Evolutionary conservation across 1,140 invertebrate genomes (phyloP).

Genomic region (Brachionus rubens): DNA sequence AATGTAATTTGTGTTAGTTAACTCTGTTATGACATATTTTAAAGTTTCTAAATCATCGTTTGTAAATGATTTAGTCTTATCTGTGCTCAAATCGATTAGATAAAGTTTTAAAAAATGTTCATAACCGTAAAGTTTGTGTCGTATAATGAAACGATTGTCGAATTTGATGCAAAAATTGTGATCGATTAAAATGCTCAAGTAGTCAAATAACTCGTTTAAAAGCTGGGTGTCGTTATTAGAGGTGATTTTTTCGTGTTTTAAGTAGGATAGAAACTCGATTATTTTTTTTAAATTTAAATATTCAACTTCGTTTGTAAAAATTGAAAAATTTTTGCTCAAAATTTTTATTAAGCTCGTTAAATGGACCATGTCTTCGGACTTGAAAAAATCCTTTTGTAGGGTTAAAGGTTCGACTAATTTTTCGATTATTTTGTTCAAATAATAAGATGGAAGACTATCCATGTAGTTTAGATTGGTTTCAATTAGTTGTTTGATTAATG

Average conservation of each 20-base stretch:
- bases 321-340: no score
- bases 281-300: background rate
- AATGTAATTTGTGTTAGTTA: background rate
- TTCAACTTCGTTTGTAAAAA: background rate
- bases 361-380: no score
- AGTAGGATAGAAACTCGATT: background rate
- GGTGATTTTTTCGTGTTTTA: background rate
- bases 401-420: no score
- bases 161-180: background rate
- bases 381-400: no score
- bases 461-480: no score
- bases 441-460: no score
- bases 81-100: background rate
- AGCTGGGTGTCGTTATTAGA: background rate
- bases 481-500: no score
- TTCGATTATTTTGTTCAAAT: no score
- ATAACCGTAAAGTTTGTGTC: constrained; percentile 12
- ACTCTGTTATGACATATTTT: background rate
- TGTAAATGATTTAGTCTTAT: background rate
- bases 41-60: background rate
- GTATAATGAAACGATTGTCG: background rate
- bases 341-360: no score
- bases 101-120: background rate
- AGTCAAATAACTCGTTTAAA: background rate
- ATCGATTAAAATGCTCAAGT: background rate